Evolutionary conservation across 92 coral and sea anemone species (phyloP).

Genomic region (Parazoanthus swiftii): DNA sequence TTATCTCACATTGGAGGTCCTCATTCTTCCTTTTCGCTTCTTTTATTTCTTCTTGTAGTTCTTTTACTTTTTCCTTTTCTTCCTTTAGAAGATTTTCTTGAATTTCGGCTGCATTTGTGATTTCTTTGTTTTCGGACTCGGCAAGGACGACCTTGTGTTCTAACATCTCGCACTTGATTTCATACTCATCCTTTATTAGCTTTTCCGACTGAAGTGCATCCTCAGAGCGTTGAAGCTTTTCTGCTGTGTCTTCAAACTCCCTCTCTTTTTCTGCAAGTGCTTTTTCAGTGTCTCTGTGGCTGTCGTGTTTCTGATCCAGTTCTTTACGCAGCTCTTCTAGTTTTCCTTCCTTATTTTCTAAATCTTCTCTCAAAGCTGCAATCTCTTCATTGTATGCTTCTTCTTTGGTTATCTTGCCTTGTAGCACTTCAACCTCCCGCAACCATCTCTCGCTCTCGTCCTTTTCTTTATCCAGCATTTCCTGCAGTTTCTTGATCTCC

Average conservation of each 20-base stretch:
- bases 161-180: slow-evolving; percentile 70
- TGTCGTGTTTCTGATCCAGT: neutral
- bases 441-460: slow-evolving; percentile 24
- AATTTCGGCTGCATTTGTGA: slow-evolving; percentile 47
- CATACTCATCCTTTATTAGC: slow-evolving; percentile 66
- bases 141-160: slow-evolving; percentile 62
- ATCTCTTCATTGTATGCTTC: slow-evolving; percentile 56
- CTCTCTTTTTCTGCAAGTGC: slow-evolving; percentile 19
- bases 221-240: slow-evolving; percentile 53
- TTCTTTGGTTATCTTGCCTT: slow-evolving; percentile 30
- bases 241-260: slow-evolving; percentile 33
- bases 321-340: slow-evolving; percentile 40
- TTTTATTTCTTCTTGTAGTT: slow-evolving; percentile 44
- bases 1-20: slow-evolving; percentile 57
- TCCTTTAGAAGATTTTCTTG: slow-evolving; percentile 58
- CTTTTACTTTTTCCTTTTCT: slow-evolving; percentile 51
- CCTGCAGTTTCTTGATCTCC: slow-evolving; percentile 45
- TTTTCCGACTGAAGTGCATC: slow-evolving; percentile 68
- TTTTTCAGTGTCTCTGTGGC: slow-evolving; percentile 3
- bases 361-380: slow-evolving; percentile 37
- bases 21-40: slow-evolving; percentile 54
- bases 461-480: slow-evolving; percentile 43
- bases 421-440: slow-evolving; percentile 43
- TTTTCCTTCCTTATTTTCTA: slow-evolving; percentile 58
- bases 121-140: slow-evolving; percentile 62